Conservation (phyloP, 2,888 invertebrate genomes). For the Oasisia sp. region DNA sequence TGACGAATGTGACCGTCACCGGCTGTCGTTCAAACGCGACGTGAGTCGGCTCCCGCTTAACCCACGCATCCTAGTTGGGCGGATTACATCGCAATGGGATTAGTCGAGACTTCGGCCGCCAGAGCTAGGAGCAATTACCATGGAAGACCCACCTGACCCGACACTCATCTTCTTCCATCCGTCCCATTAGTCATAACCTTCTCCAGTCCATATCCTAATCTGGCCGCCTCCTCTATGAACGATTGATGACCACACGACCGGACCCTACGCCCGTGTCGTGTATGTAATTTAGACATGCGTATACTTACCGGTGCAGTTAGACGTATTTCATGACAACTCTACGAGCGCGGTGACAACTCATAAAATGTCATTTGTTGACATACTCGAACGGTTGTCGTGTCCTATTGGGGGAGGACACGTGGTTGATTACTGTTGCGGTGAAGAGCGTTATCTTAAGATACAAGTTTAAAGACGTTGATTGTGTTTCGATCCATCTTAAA, state of each 20-base stretch:
- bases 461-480: neutral
- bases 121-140: constrained; percentile 10
- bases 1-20: neutral
- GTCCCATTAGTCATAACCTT: neutral
- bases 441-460: neutral
- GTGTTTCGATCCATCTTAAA: neutral
- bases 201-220: neutral
- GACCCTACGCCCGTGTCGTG: neutral
- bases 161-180: neutral
- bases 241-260: neutral
- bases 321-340: neutral
- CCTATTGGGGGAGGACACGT: neutral
- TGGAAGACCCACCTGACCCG: neutral
- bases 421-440: neutral
- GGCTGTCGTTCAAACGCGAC: neutral
- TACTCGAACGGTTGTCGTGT: neutral
- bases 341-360: neutral
- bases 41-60: neutral
- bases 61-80: neutral
- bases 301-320: neutral
- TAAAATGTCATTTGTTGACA: neutral
- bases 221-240: neutral
- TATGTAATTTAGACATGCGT: neutral
- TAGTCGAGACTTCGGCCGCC: neutral
- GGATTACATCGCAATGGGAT: neutral